A percentile compares a stretch with the other conserved stretches of the same genome.
phyloP scores from a whole-genome alignment of 2,797 vertebrate genomes.

The Podargus strigoides region DNA sequence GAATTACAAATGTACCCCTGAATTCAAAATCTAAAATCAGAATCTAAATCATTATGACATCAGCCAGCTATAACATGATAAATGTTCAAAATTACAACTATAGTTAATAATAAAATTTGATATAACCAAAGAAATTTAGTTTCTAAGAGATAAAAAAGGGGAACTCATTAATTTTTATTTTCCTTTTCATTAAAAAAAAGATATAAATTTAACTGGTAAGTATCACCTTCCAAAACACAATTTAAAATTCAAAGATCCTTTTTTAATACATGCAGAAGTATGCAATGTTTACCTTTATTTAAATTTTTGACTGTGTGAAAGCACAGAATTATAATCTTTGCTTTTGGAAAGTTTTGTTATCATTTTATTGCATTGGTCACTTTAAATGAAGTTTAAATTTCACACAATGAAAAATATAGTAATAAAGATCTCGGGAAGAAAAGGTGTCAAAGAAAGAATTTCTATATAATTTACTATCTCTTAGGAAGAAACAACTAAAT shows the following conservation, averaged over 20 bases:
- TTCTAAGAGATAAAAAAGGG: neutral
- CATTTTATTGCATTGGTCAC: neutral
- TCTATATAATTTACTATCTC: neutral
- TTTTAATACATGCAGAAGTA: neutral
- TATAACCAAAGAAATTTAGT: rapidly evolving
- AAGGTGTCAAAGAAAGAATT: neutral
- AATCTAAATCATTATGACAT: neutral
- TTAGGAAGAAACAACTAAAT: neutral
- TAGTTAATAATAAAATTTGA: neutral
- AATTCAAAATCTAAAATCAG: neutral
- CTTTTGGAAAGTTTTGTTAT: neutral
- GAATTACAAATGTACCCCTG: neutral
- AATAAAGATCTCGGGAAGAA: neutral
- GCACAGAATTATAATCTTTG: neutral
- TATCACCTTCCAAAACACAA: neutral
- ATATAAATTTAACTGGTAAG: neutral
- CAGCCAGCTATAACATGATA: neutral
- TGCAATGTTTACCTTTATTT: neutral
- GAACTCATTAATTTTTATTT: neutral
- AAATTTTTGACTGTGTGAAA: neutral
- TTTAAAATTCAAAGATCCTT: neutral
- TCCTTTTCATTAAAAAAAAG: too few species aligned
- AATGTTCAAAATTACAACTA: neutral
- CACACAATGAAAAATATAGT: neutral
- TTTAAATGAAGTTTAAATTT: neutral